Evolutionary conservation across 2,113 vertebrate genomes (phyloP), one percentile per base, ranked within the genome.

Genomic region (Siphamia tubifer): DNA sequence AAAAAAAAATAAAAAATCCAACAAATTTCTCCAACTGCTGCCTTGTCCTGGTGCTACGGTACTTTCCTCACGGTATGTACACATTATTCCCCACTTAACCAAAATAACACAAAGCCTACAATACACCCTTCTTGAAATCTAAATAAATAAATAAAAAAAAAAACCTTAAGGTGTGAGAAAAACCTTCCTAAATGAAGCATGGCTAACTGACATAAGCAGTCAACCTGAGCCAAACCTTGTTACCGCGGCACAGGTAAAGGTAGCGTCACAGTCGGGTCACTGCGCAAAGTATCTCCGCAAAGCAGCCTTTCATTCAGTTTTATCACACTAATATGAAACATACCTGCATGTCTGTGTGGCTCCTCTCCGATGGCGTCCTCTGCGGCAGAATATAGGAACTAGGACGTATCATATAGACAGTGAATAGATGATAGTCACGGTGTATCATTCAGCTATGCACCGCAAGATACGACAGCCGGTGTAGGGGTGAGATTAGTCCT

Each of bases 261-360:
- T 38, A 4, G 23, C 71, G 68, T 77, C 65, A 57, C 68, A 19
- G 20, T 6, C 20, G 54, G 16, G 47, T 68, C 71, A 60, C 54
- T 83, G 81, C 83, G 81, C 81, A 58, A 68, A 69, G 71, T 24
- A 23, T 40, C 68, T 63, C 74, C 79, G 78, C 75, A 81, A 79
- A 77, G 79, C 79, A 71, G 63, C 55, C 40, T 6, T 58, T 21
- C 32, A 24, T 40, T 28, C 27, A 52, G 36, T 24, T 15, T 31
- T 35, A 38, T 6, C 48, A n/a, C 15, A 13, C 4, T 5, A 25
- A 24, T 8, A 1, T 3, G 13, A 24, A 19, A 68, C 82, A 1
- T 91, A 91, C 90, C 87, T 88, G 80, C 57, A 13, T 27, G 51
- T 64, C 38, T 40, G 19, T 16, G 48, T 48, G 21, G 36, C 34